Conservation (phyloP, 2,888 invertebrate species). For the Limnephilus lunatus region DNA sequence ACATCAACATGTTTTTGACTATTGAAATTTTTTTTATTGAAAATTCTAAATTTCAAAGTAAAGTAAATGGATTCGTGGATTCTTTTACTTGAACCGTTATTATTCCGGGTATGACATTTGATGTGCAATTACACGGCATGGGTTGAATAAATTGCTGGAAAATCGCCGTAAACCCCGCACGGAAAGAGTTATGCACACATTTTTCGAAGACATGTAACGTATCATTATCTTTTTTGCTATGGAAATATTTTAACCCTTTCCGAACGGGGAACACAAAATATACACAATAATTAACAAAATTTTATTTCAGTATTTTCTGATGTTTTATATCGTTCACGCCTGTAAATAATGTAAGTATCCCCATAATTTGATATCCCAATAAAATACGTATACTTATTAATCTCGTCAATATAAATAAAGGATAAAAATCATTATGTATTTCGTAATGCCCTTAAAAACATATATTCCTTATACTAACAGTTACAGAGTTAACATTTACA, state of each 20-base stretch:
- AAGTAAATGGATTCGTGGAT: background rate
- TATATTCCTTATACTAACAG: slow-evolving; percentile 25
- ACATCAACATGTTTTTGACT: background rate
- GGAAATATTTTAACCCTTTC: slow-evolving; percentile 27
- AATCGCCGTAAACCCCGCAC: slow-evolving; percentile 27
- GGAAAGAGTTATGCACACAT: slow-evolving; percentile 41
- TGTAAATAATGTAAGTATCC: slow-evolving; percentile 34
- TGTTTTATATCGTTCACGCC: slow-evolving; percentile 45
- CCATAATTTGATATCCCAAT: slow-evolving; percentile 31
- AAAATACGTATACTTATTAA: background rate
- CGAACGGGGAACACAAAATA: background rate
- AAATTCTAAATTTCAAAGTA: background rate
- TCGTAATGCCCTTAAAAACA: slow-evolving; percentile 41
- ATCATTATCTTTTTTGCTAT: slow-evolving; percentile 15
- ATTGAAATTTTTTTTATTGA: background rate
- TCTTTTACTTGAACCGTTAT: slow-evolving; percentile 21
- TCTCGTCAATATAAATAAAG: background rate
- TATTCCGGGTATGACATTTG: slow-evolving; percentile 9
- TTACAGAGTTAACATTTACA: slow-evolving; percentile 45
- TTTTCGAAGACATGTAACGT: slow-evolving; percentile 30
- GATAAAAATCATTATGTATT: slow-evolving; percentile 28
- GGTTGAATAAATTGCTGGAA: slow-evolving; percentile 40
- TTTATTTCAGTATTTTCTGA: background rate
- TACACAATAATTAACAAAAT: background rate
- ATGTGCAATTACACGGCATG: slow-evolving; percentile 34